A percentile compares a stretch with the other conserved stretches of the same genome.
phyloP scores from a whole-genome alignment of 2,797 vertebrate species.

The Esox masquinongy region DNA sequence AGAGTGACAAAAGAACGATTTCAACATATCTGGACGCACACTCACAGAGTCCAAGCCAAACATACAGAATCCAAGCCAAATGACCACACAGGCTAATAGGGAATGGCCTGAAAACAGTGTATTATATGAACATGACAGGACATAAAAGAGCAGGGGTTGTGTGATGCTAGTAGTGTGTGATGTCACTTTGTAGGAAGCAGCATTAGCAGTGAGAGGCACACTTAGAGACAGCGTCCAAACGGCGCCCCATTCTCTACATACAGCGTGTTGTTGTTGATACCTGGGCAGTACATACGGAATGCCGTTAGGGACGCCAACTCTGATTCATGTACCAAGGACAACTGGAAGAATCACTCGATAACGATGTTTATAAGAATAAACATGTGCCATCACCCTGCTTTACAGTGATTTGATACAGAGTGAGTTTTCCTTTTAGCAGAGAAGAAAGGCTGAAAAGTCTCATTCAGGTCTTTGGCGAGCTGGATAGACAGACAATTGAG shows the following conservation, averaged over 20 bases:
- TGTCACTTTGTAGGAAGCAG: background rate
- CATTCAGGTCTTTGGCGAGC: background rate
- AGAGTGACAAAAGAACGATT: background rate
- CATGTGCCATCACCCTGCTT: background rate
- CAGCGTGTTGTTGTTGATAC: background rate
- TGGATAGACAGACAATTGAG: background rate
- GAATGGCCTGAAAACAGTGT: too few relatives aligned
- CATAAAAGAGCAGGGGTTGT: background rate
- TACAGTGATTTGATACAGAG: background rate
- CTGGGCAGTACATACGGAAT: background rate
- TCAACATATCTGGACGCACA: conserved; percentile 1
- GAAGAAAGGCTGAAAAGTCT: background rate
- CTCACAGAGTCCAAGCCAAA: background rate
- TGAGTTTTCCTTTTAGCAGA: background rate
- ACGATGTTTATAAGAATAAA: background rate
- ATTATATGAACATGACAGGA: background rate
- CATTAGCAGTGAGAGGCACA: background rate
- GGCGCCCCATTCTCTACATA: background rate
- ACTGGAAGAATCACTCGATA: background rate
- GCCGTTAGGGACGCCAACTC: background rate
- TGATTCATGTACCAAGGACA: background rate
- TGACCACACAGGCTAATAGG: background rate
- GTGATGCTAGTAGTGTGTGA: background rate
- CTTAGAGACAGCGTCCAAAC: background rate
- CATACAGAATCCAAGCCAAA: background rate